A percentile compares a stretch with the other conserved stretches of the same genome.
Conservation (phyloP, 2,888 invertebrate species). For the Syrphus vitripennis region DNA sequence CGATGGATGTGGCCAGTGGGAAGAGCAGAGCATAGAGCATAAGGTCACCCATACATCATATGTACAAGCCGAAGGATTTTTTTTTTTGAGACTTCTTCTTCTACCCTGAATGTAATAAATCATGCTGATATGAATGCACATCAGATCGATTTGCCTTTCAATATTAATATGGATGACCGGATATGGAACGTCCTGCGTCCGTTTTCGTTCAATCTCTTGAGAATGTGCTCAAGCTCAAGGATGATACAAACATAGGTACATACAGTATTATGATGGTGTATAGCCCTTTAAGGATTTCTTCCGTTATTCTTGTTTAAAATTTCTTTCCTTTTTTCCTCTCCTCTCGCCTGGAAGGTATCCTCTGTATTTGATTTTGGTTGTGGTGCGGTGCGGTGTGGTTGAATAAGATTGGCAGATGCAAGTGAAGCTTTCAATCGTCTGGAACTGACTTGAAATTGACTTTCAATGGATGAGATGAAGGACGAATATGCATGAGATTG, state of each 20-base stretch:
- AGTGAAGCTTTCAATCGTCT: conserved; percentile 61
- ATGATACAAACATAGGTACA: background rate
- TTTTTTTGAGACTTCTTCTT: conserved; percentile 16
- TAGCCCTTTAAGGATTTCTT: conserved; percentile 39
- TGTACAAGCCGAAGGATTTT: background rate
- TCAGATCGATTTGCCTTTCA: conserved; percentile 65
- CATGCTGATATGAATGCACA: conserved; percentile 68
- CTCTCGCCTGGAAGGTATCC: background rate
- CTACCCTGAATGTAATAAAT: conserved; percentile 56
- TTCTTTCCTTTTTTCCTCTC: background rate
- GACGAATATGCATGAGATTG: conserved; percentile 50
- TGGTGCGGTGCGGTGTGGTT: too few relatives aligned
- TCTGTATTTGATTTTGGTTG: background rate
- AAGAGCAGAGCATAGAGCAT: conserved; percentile 16
- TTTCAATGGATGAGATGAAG: conserved; percentile 32
- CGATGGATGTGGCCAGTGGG: background rate
- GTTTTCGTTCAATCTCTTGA: conserved; percentile 16
- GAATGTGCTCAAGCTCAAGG: conserved; percentile 30
- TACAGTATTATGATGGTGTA: too few relatives aligned
- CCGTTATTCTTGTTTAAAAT: background rate
- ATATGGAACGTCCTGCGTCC: conserved; percentile 25
- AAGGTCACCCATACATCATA: conserved; percentile 40
- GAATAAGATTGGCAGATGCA: conserved; percentile 47
- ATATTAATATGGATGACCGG: conserved; percentile 68
- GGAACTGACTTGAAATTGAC: conserved; percentile 43